phyloP scores from a whole-genome alignment of 2,888 invertebrate genomes.

The Hydriomena furcata region DNA sequence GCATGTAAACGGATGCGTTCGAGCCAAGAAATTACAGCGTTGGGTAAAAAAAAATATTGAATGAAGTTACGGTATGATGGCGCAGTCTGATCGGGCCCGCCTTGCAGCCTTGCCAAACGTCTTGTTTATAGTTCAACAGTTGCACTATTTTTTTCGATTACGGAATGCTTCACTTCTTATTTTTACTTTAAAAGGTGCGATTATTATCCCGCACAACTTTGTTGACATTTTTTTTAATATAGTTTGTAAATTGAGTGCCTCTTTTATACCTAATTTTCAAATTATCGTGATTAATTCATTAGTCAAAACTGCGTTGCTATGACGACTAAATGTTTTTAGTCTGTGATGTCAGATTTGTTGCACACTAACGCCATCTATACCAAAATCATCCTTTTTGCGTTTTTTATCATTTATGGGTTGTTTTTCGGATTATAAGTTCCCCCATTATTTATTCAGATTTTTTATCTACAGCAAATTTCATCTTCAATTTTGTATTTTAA shows the following conservation, averaged over 20 bases:
- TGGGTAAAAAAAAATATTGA: constrained; percentile 82
- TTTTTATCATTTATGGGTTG: too few species aligned
- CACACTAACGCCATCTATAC: too few species aligned
- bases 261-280: too few species aligned
- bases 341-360: too few species aligned
- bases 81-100: constrained; percentile 71
- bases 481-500: neutral
- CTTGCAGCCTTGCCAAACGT: constrained; percentile 74
- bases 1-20: constrained; percentile 83
- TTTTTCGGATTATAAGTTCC: too few species aligned
- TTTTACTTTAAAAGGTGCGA: neutral
- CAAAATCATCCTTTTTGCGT: too few species aligned
- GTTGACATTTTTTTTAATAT: neutral
- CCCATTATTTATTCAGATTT: too few species aligned
- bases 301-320: too few species aligned
- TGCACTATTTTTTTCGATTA: constrained; percentile 54
- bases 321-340: too few species aligned
- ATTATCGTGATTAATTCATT: too few species aligned
- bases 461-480: too few species aligned
- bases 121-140: constrained; percentile 71
- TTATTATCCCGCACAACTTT: neutral
- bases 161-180: constrained; percentile 3
- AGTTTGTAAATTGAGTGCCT: too few species aligned
- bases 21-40: constrained; percentile 83
- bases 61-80: constrained; percentile 78